Percentiles rank a stretch among this genome's conserved stretches.
Evolutionary conservation across 2,797 vertebrate species (phyloP).

Genomic region (Urophycis tenuis): DNA sequence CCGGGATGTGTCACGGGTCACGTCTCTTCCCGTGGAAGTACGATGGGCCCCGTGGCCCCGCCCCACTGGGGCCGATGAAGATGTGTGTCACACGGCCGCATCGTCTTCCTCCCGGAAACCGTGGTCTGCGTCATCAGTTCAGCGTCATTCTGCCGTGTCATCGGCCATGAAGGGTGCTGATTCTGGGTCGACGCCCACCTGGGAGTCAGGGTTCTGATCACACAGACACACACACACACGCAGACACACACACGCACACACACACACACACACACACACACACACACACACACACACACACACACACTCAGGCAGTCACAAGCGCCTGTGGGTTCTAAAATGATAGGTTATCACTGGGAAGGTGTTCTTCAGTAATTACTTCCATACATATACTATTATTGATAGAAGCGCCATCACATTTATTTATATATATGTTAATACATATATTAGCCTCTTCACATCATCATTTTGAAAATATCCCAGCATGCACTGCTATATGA

Average conservation of each 20-base stretch:
- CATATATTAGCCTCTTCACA: not conserved
- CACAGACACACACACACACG: slow-evolving; percentile 4
- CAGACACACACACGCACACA: not conserved
- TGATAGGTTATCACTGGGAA: slow-evolving; percentile 27
- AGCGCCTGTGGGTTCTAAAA: slow-evolving; percentile 31
- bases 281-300: not conserved
- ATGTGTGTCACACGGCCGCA: not conserved
- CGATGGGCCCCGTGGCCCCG: not conserved
- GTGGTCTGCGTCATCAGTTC: slow-evolving; percentile 34
- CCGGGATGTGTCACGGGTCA: not conserved
- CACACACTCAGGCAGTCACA: slow-evolving; percentile 17
- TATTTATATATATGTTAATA: slow-evolving; percentile 1
- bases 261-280: not conserved
- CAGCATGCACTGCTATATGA: not conserved
- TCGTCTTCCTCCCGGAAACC: slow-evolving; percentile 45
- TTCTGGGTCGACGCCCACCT: slow-evolving; percentile 31
- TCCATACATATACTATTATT: slow-evolving; percentile 1
- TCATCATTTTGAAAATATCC: not conserved
- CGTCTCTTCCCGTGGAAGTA: not conserved
- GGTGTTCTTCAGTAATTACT: slow-evolving; percentile 40
- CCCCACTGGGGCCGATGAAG: not conserved
- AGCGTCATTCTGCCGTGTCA: slow-evolving; percentile 37
- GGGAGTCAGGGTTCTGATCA: slow-evolving; percentile 29
- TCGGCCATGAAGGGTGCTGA: slow-evolving; percentile 31
- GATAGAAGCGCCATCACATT: not conserved